Evolutionary conservation across 2,113 vertebrate genomes (phyloP), one percentile per base, ranked within the genome.

Genomic region (Rhombomys opimus): DNA sequence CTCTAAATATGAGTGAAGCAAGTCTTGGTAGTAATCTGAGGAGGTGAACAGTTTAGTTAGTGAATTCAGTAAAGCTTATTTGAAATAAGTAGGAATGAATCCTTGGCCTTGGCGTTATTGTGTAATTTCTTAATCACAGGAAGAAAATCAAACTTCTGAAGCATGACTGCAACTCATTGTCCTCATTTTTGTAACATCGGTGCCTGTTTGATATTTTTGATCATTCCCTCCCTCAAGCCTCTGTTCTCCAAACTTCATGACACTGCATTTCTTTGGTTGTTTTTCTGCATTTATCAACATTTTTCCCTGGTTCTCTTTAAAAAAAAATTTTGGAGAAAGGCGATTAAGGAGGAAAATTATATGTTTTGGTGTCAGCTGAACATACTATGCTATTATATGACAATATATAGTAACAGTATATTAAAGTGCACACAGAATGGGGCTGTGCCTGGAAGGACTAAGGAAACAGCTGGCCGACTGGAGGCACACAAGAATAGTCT

Each of bases 401-500:
- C 54, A 76, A 75, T 38, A 2, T n/a, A 32, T 6, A 76, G 81
- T 59, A n/a, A 61, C 65, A 46, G 15, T 68, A 11, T 77, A 52
- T 50, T 77, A 89, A 70, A 89, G 32, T 13, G 0, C 18, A 82
- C 32, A 23, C 22, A 78, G 65, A 52, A 46, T 35, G 52, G 22
- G 46, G 25, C 81, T 87, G 8, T 59, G 3, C 23, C 5, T 11
- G 25, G 25, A 52, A 87, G 30, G 8, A 52, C 46, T 84, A 25
- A 85, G 18, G 68, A 35, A 15, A 92, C 41, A 59, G 54, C 75
- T 59, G n/a, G 41, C 20, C n/a, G 32, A 75, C 32, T n/a, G n/a
- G 35, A 94, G 13, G 38, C 10, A 68, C 72, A 85, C 12, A 54
- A 92, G 68, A 92, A 93, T 78, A 72, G 57, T 41, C 89, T 96